These are phyloP conservation scores for Rhizomys pruinosus DNA, from an alignment of 2,113 vertebrate species.

Conservation along the genomic window DNA sequence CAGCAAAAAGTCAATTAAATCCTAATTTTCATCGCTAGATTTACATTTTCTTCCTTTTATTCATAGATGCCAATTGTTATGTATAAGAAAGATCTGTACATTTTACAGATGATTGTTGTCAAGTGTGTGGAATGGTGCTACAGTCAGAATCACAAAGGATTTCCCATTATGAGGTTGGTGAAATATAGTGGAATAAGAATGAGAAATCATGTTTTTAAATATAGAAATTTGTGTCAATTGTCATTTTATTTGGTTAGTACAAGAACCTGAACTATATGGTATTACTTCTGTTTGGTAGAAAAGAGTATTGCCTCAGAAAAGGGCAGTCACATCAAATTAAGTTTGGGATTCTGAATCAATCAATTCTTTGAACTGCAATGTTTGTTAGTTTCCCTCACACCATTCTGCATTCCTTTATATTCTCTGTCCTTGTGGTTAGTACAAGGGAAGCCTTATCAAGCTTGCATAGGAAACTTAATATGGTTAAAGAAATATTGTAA, in stretches of 20 bases:
- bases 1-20: too few relatives aligned
- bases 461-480: constrained; percentile 28
- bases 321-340: constrained; percentile 37
- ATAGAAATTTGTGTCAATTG: constrained; percentile 27
- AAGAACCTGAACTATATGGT: constrained; percentile 2
- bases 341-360: constrained; percentile 51
- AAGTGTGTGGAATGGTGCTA: constrained; percentile 90
- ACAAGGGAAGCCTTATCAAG: constrained; percentile 15
- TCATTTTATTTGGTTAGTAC: constrained; percentile 23
- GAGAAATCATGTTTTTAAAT: constrained; percentile 56
- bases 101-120: constrained; percentile 90
- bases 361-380: constrained; percentile 12
- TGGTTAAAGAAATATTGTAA: constrained; percentile 29
- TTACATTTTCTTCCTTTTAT: too few relatives aligned
- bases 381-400: constrained; percentile 35
- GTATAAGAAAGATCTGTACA: constrained; percentile 80
- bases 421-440: constrained; percentile 24
- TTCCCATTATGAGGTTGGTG: constrained; percentile 92
- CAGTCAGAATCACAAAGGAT: constrained; percentile 89
- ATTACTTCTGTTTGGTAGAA: constrained; percentile 30
- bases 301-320: constrained; percentile 29
- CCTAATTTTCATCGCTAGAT: too few relatives aligned
- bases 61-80: constrained; percentile 75
- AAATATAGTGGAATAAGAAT: constrained; percentile 17
- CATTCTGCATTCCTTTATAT: constrained; percentile 43